These are phyloP conservation scores for Diphyllodes magnificus DNA, from an alignment of 2,113 vertebrate genomes.

Conservation along the genomic window DNA sequence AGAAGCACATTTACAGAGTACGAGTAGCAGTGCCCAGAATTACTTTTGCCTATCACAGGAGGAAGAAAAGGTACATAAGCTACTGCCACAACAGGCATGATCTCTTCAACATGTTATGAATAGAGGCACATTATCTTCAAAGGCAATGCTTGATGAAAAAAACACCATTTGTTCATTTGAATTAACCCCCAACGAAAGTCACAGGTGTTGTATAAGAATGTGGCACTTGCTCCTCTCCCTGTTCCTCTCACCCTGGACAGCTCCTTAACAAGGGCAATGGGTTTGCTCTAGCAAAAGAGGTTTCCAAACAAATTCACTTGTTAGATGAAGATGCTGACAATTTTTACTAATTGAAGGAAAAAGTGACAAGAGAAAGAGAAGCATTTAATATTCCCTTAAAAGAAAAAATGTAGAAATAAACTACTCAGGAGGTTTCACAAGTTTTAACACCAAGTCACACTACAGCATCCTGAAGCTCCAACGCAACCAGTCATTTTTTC, in stretches of 20 bases:
- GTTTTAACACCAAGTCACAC: neutral
- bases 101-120: accelerated
- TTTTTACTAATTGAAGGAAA: neutral
- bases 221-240: no score
- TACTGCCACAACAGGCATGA: neutral
- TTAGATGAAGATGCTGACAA: neutral
- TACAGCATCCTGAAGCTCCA: neutral
- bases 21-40: neutral
- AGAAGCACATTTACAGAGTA: accelerated
- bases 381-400: no score
- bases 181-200: neutral
- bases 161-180: neutral
- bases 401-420: neutral
- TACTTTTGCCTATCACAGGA: neutral
- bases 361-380: neutral
- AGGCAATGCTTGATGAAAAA: neutral
- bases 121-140: neutral
- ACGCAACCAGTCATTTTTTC: neutral
- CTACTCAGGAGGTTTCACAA: neutral
- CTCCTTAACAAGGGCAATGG: neutral
- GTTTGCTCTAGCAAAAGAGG: neutral
- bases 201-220: neutral
- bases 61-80: neutral
- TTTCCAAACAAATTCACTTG: neutral
- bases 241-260: neutral